A percentile compares a stretch with the other conserved stretches of the same genome.
Conservation (phyloP, 1,140 invertebrate species). For the Lethrus apterus region DNA sequence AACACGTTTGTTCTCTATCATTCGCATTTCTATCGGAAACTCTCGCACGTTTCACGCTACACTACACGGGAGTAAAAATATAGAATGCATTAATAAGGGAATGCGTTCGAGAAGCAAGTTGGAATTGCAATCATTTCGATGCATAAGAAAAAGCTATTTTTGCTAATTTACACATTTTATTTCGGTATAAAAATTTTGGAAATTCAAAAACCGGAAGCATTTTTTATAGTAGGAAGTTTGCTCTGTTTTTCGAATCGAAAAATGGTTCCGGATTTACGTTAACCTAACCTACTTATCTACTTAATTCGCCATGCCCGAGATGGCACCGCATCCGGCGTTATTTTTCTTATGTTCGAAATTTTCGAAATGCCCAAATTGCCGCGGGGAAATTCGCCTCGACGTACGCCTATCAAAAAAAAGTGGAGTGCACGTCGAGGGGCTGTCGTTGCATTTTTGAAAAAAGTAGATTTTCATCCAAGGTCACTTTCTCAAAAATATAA, state of each 20-base stretch:
- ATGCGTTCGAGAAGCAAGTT: constrained; percentile 27
- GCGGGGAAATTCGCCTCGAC: constrained; percentile 19
- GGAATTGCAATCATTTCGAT: too few relatives aligned
- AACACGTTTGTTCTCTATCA: constrained; percentile 6
- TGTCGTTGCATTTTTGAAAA: constrained; percentile 39
- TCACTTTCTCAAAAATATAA: constrained; percentile 41
- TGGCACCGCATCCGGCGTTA: constrained; percentile 2
- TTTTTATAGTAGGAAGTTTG: too few relatives aligned
- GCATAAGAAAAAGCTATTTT: too few relatives aligned
- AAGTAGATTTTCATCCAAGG: constrained; percentile 38
- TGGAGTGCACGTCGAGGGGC: constrained; percentile 17
- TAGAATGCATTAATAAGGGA: constrained; percentile 37
- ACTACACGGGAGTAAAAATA: constrained; percentile 28
- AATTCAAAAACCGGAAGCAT: too few relatives aligned
- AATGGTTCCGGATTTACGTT: background rate
- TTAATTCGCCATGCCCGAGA: background rate
- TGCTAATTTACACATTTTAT: too few relatives aligned
- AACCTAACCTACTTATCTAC: background rate
- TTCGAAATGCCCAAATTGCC: too few relatives aligned
- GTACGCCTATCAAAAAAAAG: too few relatives aligned
- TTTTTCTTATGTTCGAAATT: too few relatives aligned
- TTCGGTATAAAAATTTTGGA: too few relatives aligned
- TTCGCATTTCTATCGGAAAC: constrained; percentile 21
- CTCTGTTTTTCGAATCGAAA: too few relatives aligned
- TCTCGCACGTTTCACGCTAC: constrained; percentile 17